These are phyloP conservation scores for Psittacula echo DNA, from an alignment of 2,797 vertebrate species.

Conservation along the genomic window DNA sequence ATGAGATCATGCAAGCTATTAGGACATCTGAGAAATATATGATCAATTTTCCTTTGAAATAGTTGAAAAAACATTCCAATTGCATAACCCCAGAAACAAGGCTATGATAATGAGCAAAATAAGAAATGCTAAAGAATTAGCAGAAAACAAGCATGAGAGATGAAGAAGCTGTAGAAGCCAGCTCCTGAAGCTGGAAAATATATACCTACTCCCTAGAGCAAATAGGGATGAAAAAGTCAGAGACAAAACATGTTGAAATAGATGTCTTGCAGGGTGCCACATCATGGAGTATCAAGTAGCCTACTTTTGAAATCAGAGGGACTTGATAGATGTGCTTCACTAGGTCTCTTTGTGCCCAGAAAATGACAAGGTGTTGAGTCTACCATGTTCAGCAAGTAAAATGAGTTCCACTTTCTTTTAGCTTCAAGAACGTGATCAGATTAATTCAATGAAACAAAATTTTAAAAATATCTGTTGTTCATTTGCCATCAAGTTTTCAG, in stretches of 20 bases:
- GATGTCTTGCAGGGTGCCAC: accelerated
- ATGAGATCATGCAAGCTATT: not conserved
- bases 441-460: not conserved
- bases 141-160: not conserved
- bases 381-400: not conserved
- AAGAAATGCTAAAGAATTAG: not conserved
- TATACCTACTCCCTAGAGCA: accelerated
- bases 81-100: not conserved
- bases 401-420: not conserved
- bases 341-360: not conserved
- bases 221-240: not conserved
- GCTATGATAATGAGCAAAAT: not conserved
- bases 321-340: not conserved
- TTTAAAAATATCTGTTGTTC: not conserved
- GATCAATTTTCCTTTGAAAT: not conserved
- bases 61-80: not conserved
- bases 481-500: not conserved
- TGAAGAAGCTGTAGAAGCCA: not conserved
- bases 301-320: not conserved
- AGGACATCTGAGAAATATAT: not conserved
- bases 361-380: not conserved
- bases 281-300: not conserved
- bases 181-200: not conserved
- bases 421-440: not conserved
- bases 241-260: not conserved